Conservation (phyloP, 2,113 vertebrate genomes). For the Pogonocichla stellata region DNA sequence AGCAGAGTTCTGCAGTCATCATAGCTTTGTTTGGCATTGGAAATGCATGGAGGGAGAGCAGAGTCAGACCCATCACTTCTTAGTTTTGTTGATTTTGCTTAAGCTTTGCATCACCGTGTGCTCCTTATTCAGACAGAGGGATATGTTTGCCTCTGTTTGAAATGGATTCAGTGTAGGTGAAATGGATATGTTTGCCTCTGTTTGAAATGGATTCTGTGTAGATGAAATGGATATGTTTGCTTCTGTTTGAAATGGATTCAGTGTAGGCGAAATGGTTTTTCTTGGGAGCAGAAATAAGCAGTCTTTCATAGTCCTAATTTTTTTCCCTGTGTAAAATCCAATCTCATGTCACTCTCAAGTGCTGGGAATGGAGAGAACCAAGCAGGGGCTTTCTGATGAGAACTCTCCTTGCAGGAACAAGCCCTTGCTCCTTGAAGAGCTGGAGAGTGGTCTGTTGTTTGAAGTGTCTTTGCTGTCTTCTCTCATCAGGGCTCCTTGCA, state of each 20-base stretch:
- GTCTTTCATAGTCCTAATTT: neutral
- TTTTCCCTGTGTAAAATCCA: neutral
- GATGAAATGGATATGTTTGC: neutral
- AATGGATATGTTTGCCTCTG: neutral
- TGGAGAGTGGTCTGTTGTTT: neutral
- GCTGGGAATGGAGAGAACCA: neutral
- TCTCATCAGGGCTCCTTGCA: constrained; percentile 85
- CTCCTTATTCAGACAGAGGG: neutral
- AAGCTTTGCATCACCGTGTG: neutral
- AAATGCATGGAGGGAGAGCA: neutral
- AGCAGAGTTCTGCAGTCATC: neutral
- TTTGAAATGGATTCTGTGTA: neutral
- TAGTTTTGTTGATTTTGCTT: neutral
- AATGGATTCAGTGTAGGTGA: neutral
- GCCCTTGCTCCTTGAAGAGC: neutral
- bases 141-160: neutral
- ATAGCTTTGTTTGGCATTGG: neutral
- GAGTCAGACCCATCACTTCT: neutral
- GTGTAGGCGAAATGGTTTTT: neutral
- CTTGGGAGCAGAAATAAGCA: neutral
- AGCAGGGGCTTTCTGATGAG: neutral
- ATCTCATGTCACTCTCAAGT: neutral
- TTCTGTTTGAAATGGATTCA: neutral
- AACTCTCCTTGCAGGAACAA: neutral
- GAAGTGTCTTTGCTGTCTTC: neutral